Conservation (phyloP, 2,113 vertebrate species). For the Toxotes jaculatrix region DNA sequence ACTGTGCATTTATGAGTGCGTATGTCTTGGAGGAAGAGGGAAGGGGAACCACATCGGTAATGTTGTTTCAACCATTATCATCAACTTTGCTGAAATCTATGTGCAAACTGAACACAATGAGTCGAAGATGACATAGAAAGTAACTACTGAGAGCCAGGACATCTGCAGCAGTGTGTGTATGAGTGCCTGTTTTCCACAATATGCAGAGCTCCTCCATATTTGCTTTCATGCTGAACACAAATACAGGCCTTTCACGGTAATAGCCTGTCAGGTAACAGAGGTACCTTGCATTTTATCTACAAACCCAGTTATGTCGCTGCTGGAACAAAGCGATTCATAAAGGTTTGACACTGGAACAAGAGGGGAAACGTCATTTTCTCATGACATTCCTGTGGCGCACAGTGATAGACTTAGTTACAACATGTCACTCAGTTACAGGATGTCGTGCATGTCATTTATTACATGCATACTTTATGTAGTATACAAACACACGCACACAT, state of each 20-base stretch:
- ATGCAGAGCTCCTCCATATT: conserved; percentile 50
- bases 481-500: background rate
- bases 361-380: conserved; percentile 29
- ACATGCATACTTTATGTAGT: background rate
- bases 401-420: conserved; percentile 7
- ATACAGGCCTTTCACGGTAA: conserved; percentile 59
- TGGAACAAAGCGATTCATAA: conserved; percentile 50
- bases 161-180: conserved; percentile 9
- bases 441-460: conserved; percentile 26
- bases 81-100: conserved; percentile 60
- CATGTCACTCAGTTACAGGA: conserved; percentile 32
- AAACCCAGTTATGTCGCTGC: conserved; percentile 40
- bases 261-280: conserved; percentile 56
- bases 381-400: conserved; percentile 6
- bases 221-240: conserved; percentile 54
- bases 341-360: conserved; percentile 31
- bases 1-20: background rate
- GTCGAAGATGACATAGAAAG: conserved; percentile 30
- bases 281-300: conserved; percentile 58
- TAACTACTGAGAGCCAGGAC: conserved; percentile 27
- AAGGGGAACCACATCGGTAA: conserved; percentile 39
- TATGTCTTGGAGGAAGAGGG: background rate
- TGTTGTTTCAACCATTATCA: conserved; percentile 64
- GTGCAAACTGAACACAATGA: conserved; percentile 63
- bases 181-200: conserved; percentile 24